A percentile compares a stretch with the other conserved stretches of the same genome.
Evolutionary conservation across 2,797 vertebrate genomes (phyloP).

Genomic region (Cetoscarus ocellatus): DNA sequence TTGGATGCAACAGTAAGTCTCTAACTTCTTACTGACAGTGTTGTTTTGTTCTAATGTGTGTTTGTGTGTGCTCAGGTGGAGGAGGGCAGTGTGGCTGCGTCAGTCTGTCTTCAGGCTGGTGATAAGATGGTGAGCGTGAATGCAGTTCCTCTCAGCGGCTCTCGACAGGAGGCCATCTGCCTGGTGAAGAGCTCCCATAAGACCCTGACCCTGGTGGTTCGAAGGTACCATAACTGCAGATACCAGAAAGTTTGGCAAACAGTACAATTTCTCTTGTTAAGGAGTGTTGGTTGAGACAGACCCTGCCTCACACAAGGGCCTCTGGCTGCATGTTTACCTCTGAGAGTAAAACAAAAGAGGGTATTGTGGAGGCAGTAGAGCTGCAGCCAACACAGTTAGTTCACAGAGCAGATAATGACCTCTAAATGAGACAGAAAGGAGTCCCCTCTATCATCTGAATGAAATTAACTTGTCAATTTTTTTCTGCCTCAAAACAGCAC

Average conservation of each 20-base stretch:
- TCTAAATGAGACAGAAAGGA: conserved; percentile 29
- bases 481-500: not conserved
- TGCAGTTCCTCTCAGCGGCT: conserved; percentile 87
- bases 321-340: conserved; percentile 39
- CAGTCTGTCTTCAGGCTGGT: conserved; percentile 85
- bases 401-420: conserved; percentile 40
- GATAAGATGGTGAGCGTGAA: conserved; percentile 93
- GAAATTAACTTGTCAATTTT: not conserved
- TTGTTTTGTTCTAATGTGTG: not conserved
- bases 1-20: too few species aligned
- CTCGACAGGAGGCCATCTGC: conserved; percentile 91
- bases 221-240: conserved; percentile 80
- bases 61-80: conserved; percentile 85
- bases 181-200: conserved; percentile 92
- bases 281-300: conserved; percentile 1
- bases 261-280: not conserved
- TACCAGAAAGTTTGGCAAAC: not conserved
- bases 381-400: conserved; percentile 45
- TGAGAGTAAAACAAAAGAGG: conserved; percentile 53
- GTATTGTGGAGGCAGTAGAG: conserved; percentile 52
- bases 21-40: not conserved
- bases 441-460: not conserved
- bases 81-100: conserved; percentile 86
- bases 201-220: conserved; percentile 87
- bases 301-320: conserved; percentile 31